phyloP scores from a whole-genome alignment of 2,888 invertebrate species.

The Eremobia ochroleuca region DNA sequence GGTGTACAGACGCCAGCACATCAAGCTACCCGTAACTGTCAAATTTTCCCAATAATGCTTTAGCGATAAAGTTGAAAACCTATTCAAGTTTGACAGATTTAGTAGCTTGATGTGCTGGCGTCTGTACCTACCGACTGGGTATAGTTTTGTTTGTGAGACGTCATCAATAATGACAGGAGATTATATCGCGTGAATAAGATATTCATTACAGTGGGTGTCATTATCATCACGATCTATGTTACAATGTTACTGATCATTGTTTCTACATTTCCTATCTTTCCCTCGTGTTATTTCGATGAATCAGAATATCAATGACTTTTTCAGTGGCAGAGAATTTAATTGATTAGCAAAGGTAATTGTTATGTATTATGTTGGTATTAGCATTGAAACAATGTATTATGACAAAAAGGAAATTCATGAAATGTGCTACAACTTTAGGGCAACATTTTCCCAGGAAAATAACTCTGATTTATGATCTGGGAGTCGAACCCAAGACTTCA shows the following conservation, averaged over 20 bases:
- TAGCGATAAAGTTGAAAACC: no score
- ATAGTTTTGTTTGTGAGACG: neutral
- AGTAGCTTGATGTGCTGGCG: no score
- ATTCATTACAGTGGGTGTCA: slow-evolving; percentile 16
- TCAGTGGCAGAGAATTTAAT: neutral
- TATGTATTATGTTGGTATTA: no score
- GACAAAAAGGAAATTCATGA: neutral
- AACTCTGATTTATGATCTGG: neutral
- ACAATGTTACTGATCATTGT: slow-evolving; percentile 30
- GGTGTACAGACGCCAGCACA: no score
- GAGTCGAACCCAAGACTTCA: neutral
- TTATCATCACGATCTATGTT: slow-evolving; percentile 8
- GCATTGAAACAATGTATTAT: neutral
- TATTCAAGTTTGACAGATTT: no score
- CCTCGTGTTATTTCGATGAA: neutral
- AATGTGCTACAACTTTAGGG: neutral
- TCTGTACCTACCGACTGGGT: neutral
- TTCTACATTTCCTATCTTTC: neutral
- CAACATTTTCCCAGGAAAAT: neutral
- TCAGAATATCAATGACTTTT: neutral
- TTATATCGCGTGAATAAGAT: slow-evolving; percentile 17
- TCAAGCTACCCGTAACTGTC: no score
- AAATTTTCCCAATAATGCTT: no score
- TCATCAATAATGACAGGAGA: slow-evolving; percentile 29
- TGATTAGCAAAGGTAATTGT: neutral